phyloP scores from a whole-genome alignment of 2,113 vertebrate genomes.

The Asarcornis scutulata region DNA sequence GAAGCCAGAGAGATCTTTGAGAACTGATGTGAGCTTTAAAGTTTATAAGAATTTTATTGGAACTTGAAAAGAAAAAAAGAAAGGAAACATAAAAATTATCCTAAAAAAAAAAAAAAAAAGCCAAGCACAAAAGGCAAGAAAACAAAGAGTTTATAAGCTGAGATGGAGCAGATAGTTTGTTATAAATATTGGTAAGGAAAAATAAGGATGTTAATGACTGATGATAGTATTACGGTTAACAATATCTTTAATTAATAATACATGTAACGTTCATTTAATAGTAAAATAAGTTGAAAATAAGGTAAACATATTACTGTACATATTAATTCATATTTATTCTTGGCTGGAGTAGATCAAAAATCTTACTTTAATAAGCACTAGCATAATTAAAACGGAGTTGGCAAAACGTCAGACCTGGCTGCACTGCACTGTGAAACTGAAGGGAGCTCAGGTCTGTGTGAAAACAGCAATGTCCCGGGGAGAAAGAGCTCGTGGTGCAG shows the following conservation, averaged over 20 bases:
- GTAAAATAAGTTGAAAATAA: not conserved
- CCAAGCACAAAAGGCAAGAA: not conserved
- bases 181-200: not conserved
- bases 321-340: not conserved
- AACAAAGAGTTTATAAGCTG: not conserved
- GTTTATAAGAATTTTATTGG: not conserved
- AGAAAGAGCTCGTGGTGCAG: rapidly evolving
- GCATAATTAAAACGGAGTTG: not conserved
- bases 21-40: not conserved
- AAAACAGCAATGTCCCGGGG: not conserved
- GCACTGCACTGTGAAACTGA: not conserved
- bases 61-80: not conserved
- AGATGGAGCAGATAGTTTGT: not conserved
- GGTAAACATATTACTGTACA: not conserved
- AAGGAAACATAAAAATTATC: not conserved
- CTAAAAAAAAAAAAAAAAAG: not conserved
- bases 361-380: not conserved
- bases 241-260: not conserved
- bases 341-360: not conserved
- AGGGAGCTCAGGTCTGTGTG: not conserved
- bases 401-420: not conserved
- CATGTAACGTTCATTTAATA: not conserved
- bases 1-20: not conserved
- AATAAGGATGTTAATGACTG: not conserved
- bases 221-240: not conserved